A percentile compares a stretch with the other conserved stretches of the same genome.
phyloP scores from a whole-genome alignment of 2,888 invertebrate genomes.

The Pseudanteris insignis region DNA sequence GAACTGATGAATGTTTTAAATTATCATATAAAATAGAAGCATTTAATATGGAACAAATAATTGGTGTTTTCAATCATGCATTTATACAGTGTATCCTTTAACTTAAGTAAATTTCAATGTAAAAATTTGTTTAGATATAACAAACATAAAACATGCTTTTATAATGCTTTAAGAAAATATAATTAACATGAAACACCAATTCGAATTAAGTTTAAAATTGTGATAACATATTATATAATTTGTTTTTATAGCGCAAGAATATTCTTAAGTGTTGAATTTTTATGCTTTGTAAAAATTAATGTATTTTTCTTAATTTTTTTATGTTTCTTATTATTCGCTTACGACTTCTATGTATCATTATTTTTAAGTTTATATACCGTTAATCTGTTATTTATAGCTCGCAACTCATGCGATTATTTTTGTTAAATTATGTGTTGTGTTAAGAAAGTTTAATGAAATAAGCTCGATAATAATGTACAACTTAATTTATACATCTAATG shows the following conservation, averaged over 20 bases:
- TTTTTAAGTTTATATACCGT: constrained; percentile 22
- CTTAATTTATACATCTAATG: constrained; percentile 24
- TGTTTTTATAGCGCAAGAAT: constrained; percentile 25
- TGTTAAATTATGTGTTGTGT: constrained; percentile 40
- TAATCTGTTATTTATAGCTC: constrained; percentile 36
- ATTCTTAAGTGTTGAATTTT: constrained; percentile 38
- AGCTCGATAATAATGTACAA: constrained; percentile 24
- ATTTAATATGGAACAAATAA: constrained; percentile 11
- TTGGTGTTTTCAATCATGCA: constrained; percentile 14
- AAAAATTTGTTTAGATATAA: constrained; percentile 17
- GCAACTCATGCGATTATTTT: constrained; percentile 35
- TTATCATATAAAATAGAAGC: constrained; percentile 11
- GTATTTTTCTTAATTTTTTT: constrained; percentile 7
- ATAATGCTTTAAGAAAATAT: constrained; percentile 16
- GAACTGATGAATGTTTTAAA: too few relatives aligned
- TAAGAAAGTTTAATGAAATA: constrained; percentile 36
- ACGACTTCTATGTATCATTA: constrained; percentile 3
- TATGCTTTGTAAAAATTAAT: constrained; percentile 35
- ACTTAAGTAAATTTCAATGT: constrained; percentile 16
- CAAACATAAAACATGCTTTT: constrained; percentile 25
- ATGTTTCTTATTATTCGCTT: constrained; percentile 2
- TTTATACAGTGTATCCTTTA: constrained; percentile 20
- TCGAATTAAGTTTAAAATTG: constrained; percentile 35
- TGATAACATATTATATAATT: constrained; percentile 40
- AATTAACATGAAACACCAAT: constrained; percentile 34